Evolutionary conservation across 2,888 invertebrate species (phyloP).

Genomic region (Tiliacea aurago): DNA sequence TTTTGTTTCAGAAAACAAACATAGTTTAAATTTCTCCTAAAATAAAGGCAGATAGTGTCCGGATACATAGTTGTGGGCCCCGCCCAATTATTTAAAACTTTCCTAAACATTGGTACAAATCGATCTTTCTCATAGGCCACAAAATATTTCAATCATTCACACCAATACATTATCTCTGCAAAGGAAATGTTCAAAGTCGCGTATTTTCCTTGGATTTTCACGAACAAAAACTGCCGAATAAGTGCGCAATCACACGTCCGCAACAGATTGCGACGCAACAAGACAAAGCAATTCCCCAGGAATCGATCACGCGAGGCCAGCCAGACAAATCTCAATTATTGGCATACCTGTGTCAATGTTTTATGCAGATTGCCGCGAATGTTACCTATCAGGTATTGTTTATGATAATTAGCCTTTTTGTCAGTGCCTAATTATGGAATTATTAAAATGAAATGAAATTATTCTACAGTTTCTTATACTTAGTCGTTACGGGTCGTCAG

Average conservation of each 20-base stretch:
- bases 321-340: slow-evolving; percentile 78
- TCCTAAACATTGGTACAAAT: slow-evolving; percentile 18
- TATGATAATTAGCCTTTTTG: slow-evolving; percentile 61
- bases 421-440: slow-evolving; percentile 42
- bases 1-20: neutral
- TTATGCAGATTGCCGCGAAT: slow-evolving; percentile 76
- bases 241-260: slow-evolving; percentile 73
- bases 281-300: slow-evolving; percentile 81
- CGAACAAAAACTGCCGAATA: slow-evolving; percentile 71
- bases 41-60: no score
- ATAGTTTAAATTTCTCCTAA: neutral
- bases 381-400: slow-evolving; percentile 65
- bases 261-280: slow-evolving; percentile 65
- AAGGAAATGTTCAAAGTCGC: slow-evolving; percentile 63
- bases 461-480: slow-evolving; percentile 25
- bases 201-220: slow-evolving; percentile 66
- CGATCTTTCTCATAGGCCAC: slow-evolving; percentile 37
- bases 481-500: no score
- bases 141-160: slow-evolving; percentile 39
- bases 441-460: slow-evolving; percentile 53
- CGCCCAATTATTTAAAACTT: neutral
- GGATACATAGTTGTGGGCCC: neutral
- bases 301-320: slow-evolving; percentile 84
- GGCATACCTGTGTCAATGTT: slow-evolving; percentile 71
- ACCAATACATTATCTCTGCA: slow-evolving; percentile 53